Evolutionary conservation across 2,113 vertebrate genomes (phyloP).

Genomic region (Lipophrys pholis): DNA sequence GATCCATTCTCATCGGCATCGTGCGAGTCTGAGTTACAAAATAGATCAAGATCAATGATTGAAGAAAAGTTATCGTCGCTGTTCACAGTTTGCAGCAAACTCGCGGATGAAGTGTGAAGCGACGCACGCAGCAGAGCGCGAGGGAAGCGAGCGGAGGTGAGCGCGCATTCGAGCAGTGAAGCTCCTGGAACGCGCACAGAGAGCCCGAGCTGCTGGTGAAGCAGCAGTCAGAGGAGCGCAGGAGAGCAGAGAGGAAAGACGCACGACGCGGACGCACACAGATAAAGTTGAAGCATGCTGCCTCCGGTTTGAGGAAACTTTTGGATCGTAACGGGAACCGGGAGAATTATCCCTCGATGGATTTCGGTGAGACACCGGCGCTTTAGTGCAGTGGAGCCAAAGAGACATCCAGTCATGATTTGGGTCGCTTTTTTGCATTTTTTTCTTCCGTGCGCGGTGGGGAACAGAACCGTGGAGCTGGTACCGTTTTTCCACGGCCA

Average conservation of each 20-base stretch:
- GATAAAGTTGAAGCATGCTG: constrained; percentile 61
- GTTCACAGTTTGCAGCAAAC: constrained; percentile 35
- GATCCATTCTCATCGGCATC: constrained; percentile 11
- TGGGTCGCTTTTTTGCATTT: constrained; percentile 75
- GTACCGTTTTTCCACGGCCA: constrained; percentile 87
- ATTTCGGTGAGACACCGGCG: constrained; percentile 29
- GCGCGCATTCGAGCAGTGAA: constrained; percentile 72
- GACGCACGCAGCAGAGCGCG: constrained; percentile 48
- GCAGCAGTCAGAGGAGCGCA: constrained; percentile 41
- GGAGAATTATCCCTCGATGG: constrained; percentile 34
- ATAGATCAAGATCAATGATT: not conserved
- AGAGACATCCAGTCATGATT: constrained; percentile 75
- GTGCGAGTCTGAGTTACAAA: constrained; percentile 12
- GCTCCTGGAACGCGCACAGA: constrained; percentile 61
- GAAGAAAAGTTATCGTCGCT: not conserved
- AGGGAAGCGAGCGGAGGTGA: constrained; percentile 49
- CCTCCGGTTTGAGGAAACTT: constrained; percentile 47
- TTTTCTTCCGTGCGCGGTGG: constrained; percentile 70
- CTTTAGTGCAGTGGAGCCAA: constrained; percentile 52
- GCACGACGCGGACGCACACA: constrained; percentile 25
- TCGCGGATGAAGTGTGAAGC: constrained; percentile 57
- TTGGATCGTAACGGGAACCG: constrained; percentile 15
- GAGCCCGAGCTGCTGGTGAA: constrained; percentile 68
- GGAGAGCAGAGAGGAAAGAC: constrained; percentile 53
- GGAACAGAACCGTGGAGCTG: constrained; percentile 75